A percentile compares a stretch with the other conserved stretches of the same genome.
These are phyloP conservation scores for Drosophila sproati DNA, from an alignment of 1,140 invertebrate genomes.

Conservation along the genomic window DNA sequence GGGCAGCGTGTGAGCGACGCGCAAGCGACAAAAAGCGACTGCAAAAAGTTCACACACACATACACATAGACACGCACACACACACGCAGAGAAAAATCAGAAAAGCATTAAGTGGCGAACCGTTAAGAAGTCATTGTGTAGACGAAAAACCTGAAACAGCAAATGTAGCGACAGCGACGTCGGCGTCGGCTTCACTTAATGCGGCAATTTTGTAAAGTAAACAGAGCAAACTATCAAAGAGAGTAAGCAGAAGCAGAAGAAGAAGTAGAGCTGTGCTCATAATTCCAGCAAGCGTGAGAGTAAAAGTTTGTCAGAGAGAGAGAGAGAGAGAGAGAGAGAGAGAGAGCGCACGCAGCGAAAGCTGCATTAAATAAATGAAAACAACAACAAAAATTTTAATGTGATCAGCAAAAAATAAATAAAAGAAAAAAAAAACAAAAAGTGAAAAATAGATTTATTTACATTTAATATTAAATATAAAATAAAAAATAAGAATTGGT, in stretches of 20 bases:
- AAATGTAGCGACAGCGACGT: conserved; percentile 4
- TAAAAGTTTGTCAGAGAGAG: conserved; percentile 59
- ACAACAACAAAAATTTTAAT: conserved; percentile 12
- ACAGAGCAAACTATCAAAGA: conserved; percentile 64
- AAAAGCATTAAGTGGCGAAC: conserved; percentile 77
- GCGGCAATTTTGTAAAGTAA: conserved; percentile 72
- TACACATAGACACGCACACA: no score
- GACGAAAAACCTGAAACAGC: conserved; percentile 65
- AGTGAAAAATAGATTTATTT: background rate
- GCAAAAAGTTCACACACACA: conserved; percentile 29
- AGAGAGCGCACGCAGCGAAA: conserved; percentile 56
- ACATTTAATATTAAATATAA: background rate
- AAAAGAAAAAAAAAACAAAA: background rate
- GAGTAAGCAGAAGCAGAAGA: conserved; percentile 19
- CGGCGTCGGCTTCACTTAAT: conserved; percentile 13
- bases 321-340: conserved; percentile 19
- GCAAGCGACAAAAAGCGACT: conserved; percentile 25
- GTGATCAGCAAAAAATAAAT: background rate
- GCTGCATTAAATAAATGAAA: conserved; percentile 28
- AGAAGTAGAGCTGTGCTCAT: conserved; percentile 17
- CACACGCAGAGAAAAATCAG: no score
- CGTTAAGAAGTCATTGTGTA: conserved; percentile 78
- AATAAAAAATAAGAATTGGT: no score
- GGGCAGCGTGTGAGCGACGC: conserved; percentile 46
- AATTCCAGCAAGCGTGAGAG: conserved; percentile 57